These are phyloP conservation scores for Macrostomum cliftonense DNA, from an alignment of 2,888 invertebrate genomes.

Conservation along the genomic window DNA sequence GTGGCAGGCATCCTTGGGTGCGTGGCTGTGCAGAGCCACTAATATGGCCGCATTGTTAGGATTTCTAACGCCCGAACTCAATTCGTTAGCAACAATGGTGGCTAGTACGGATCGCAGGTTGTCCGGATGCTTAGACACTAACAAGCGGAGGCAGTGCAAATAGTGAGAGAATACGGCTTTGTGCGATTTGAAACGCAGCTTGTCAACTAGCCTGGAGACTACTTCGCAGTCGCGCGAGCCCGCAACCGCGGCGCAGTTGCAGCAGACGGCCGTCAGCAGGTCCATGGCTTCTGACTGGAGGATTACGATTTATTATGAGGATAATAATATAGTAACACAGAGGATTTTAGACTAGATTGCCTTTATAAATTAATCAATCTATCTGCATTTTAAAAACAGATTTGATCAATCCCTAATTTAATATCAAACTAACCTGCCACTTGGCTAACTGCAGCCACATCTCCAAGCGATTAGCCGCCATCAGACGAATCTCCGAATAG, in stretches of 20 bases:
- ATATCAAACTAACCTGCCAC: constrained; percentile 6
- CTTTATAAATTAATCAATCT: too few species aligned
- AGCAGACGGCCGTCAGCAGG: neutral
- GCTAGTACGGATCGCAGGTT: constrained; percentile 66
- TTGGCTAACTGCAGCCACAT: constrained; percentile 89
- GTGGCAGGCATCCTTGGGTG: constrained; percentile 54
- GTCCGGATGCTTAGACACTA: constrained; percentile 63
- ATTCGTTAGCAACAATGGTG: constrained; percentile 78
- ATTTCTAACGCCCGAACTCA: constrained; percentile 59
- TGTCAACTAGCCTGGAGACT: neutral
- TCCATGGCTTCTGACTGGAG: neutral
- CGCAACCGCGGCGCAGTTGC: neutral
- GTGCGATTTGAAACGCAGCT: neutral
- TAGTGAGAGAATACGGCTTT: constrained; percentile 1
- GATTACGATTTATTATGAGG: too few species aligned
- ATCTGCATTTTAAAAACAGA: too few species aligned
- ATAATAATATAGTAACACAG: too few species aligned
- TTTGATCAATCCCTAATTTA: too few species aligned
- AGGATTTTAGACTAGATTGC: too few species aligned
- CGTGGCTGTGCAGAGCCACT: constrained; percentile 64
- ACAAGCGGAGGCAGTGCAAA: constrained; percentile 47
- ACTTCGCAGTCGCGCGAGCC: neutral
- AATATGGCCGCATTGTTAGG: constrained; percentile 84
- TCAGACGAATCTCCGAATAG: constrained; percentile 60
- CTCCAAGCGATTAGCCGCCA: constrained; percentile 62